A percentile compares a stretch with the other conserved stretches of the same genome.
Evolutionary conservation across 2,797 vertebrate genomes (phyloP).

Genomic region (Atherinosoma microstoma): DNA sequence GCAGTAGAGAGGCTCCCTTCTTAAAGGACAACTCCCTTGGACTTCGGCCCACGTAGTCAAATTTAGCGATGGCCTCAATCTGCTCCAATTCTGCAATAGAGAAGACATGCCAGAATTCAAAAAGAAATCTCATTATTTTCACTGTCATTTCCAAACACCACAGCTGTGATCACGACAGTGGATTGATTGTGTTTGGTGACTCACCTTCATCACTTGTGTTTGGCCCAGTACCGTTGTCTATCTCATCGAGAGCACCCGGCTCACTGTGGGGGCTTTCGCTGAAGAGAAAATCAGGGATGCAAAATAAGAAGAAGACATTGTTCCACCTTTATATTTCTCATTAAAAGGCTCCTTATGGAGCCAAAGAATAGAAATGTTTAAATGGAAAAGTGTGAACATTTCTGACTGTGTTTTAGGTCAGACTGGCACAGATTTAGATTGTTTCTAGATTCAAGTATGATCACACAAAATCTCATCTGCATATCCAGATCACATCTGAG

Average conservation of each 20-base stretch:
- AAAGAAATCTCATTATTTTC: constrained; percentile 4
- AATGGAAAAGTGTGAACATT: too few relatives aligned
- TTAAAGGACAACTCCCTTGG: constrained; percentile 97
- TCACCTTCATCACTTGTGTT: constrained; percentile 95
- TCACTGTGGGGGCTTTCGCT: constrained; percentile 96
- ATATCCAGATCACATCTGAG: not conserved
- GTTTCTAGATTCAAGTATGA: not conserved
- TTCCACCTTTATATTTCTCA: not conserved
- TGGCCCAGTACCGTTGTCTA: constrained; percentile 92
- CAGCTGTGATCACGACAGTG: not conserved
- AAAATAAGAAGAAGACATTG: not conserved
- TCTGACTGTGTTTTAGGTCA: too few relatives aligned
- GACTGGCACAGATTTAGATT: too few relatives aligned
- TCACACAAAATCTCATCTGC: not conserved
- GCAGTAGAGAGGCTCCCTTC: constrained; percentile 95
- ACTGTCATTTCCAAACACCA: not conserved
- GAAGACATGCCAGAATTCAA: not conserved
- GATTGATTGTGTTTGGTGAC: constrained; percentile 40
- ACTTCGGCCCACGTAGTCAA: constrained; percentile 94
- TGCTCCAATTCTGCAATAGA: constrained; percentile 91
- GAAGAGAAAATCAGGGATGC: not conserved
- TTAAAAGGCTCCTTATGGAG: too few relatives aligned
- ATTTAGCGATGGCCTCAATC: constrained; percentile 98
- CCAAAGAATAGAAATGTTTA: too few relatives aligned
- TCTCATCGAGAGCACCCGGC: constrained; percentile 92